Evolutionary conservation across 2,113 vertebrate species (phyloP), one percentile per base, ranked within the genome.

Genomic region (Pyxicephalus adspersus): DNA sequence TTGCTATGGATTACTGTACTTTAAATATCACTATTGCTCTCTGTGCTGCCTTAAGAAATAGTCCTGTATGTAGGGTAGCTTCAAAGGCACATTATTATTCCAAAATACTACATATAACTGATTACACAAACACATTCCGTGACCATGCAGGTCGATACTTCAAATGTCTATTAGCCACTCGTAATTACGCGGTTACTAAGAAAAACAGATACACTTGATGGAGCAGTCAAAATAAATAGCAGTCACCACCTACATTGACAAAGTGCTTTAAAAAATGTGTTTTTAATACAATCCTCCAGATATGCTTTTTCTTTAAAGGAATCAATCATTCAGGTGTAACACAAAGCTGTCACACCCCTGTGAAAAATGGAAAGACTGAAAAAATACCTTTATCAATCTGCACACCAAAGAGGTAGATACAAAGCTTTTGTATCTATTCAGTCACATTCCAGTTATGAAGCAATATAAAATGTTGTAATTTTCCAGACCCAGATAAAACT

Each of bases 291-390:
- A 54, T 54, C 20, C 34, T 22, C 25, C 3, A 22, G 18, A 54
- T 54, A 54, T 26, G 22, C 3, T 11, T 51, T 70, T 52, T 52
- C 23, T 22, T 22, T 8, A 26, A 71, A 50, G 13, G 17, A 22
- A 26, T 71, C 18, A 20, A 51, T 50, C 23, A 71, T 11, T 23
- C 23, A 54, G 23, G 2, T 28, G 28, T 29, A 55, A 55, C 51
- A 72, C 55, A 29, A 71, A 72, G 26, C 38, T n/a, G 68, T 31
- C 51, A 72, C 51, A 29, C 28, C 15, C 51, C 26, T 28, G 52
- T 28, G 51, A 72, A 55, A 29, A 55, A 55, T n/a, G 51, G 19
- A 52, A 4, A 54, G 13, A 3, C 26, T 31, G 38, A 68, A 45
- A 15, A 20, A 25, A 13, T 38, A 5, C 68, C 68, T 72, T 55